These are phyloP conservation scores for Turnix velox DNA, from an alignment of 2,113 vertebrate genomes.

Conservation along the genomic window DNA sequence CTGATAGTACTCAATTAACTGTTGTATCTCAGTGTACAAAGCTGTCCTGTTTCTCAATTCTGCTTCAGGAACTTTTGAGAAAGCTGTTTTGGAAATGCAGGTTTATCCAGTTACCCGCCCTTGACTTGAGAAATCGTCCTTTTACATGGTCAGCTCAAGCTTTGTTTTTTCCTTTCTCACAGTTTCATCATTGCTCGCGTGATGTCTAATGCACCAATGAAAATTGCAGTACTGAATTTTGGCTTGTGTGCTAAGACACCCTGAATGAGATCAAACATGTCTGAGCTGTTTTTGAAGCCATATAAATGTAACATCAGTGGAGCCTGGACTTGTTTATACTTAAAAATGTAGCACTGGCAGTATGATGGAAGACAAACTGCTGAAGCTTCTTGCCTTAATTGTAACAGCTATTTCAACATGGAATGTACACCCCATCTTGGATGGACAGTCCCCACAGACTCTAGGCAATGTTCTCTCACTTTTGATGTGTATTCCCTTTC, in stretches of 20 bases:
- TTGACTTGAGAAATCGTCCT: background rate
- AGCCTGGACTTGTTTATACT: background rate
- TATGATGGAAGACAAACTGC: background rate
- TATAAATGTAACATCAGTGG: background rate
- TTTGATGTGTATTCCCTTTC: background rate
- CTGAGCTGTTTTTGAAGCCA: background rate
- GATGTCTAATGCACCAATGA: background rate
- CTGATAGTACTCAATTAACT: background rate
- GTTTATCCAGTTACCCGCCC: slow-evolving; percentile 47
- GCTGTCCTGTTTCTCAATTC: slow-evolving; percentile 40
- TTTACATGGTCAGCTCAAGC: background rate
- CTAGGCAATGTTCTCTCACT: background rate
- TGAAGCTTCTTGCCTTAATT: background rate
- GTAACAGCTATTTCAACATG: background rate
- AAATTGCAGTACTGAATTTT: background rate
- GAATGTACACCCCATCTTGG: background rate
- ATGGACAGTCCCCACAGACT: background rate
- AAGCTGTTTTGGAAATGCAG: slow-evolving; percentile 48
- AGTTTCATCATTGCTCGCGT: background rate
- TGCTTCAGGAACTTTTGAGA: slow-evolving; percentile 30
- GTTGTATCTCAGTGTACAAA: background rate
- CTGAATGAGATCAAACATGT: background rate
- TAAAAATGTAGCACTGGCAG: background rate
- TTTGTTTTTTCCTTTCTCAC: background rate
- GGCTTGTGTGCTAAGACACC: background rate